Percentiles rank a stretch among this genome's conserved stretches.
phyloP scores from a whole-genome alignment of 2,797 vertebrate genomes.

The Myotis pilosus region DNA sequence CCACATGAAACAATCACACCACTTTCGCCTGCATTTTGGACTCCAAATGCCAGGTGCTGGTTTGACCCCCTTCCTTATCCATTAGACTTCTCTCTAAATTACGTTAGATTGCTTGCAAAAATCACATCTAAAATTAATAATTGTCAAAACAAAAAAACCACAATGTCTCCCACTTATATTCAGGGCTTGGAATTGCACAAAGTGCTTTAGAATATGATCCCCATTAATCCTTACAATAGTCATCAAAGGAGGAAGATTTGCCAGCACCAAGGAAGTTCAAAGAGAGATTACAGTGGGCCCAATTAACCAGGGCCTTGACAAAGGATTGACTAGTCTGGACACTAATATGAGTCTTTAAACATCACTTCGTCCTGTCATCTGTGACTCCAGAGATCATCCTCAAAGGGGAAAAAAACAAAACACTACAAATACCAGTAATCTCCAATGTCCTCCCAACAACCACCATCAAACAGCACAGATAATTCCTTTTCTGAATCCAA shows the following conservation, averaged over 20 bases:
- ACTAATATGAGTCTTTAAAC: neutral
- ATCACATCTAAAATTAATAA: neutral
- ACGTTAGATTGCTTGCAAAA: conserved; percentile 2
- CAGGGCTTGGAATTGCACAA: neutral
- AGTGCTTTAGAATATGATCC: neutral
- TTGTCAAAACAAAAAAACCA: neutral
- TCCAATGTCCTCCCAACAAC: neutral
- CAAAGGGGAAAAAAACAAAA: neutral
- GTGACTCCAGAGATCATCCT: neutral
- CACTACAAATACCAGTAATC: neutral
- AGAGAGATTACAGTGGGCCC: neutral
- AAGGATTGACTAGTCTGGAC: neutral
- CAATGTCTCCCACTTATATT: neutral
- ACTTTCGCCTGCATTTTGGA: neutral
- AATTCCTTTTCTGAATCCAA: neutral
- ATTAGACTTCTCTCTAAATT: neutral
- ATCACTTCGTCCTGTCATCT: neutral
- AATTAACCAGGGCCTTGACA: neutral
- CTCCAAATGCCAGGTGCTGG: neutral
- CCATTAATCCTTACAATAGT: neutral
- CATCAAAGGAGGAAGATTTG: neutral
- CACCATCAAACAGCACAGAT: neutral
- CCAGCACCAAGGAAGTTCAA: neutral
- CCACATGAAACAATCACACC: neutral
- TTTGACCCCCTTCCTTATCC: neutral